phyloP scores from a whole-genome alignment of 2,797 vertebrate genomes.

The Tragopan temminckii region DNA sequence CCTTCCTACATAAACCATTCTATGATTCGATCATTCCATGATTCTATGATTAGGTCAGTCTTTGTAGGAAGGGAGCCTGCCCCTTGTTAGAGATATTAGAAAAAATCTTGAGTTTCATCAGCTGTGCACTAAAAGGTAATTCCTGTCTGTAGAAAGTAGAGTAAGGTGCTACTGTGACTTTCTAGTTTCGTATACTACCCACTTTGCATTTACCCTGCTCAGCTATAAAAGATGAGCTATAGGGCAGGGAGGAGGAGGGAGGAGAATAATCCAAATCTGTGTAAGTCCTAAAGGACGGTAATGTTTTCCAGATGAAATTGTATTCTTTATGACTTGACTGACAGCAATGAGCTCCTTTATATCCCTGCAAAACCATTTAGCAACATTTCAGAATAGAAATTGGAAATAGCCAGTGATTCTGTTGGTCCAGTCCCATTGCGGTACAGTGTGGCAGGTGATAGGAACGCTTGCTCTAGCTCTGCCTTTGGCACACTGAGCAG shows the following conservation, averaged over 20 bases:
- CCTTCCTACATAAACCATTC: too few relatives aligned
- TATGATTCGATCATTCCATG: too few relatives aligned
- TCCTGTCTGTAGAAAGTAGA: neutral
- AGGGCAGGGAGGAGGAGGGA: neutral
- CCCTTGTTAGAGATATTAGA: neutral
- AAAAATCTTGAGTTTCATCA: neutral
- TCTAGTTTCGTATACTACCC: neutral
- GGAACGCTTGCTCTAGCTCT: neutral
- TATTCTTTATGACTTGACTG: constrained; percentile 13
- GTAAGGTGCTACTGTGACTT: neutral
- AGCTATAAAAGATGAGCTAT: neutral
- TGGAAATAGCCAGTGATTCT: neutral
- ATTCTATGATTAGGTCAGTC: neutral
- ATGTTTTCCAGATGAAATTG: constrained; percentile 1
- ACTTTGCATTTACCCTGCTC: neutral
- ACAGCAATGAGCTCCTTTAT: neutral
- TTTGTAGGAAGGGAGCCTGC: neutral
- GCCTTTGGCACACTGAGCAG: neutral
- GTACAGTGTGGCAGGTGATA: neutral
- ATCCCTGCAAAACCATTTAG: constrained; percentile 24
- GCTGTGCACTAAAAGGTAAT: neutral
- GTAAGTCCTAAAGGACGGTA: neutral
- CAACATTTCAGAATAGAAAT: neutral
- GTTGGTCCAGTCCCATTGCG: neutral
- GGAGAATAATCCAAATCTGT: neutral